A percentile compares a stretch with the other conserved stretches of the same genome.
These are phyloP conservation scores for Ceratina calcarata DNA, from an alignment of 1,140 invertebrate species.

Conservation along the genomic window DNA sequence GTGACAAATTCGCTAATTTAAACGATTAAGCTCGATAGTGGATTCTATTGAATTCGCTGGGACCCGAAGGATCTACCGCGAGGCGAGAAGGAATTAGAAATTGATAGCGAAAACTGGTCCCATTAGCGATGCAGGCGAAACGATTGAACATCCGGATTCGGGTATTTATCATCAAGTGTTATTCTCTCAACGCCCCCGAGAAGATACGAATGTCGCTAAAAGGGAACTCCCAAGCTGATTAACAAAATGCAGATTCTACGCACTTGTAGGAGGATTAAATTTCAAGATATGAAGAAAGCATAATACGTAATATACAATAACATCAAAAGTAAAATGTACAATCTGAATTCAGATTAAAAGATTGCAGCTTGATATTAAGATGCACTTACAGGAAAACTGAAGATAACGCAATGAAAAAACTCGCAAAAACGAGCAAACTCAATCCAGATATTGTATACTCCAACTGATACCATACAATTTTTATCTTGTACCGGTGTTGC, in stretches of 20 bases:
- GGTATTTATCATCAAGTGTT: constrained; percentile 49
- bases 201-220: constrained; percentile 50
- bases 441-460: no score
- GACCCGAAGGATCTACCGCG: neutral
- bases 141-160: constrained; percentile 17
- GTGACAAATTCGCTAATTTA: neutral
- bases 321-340: no score
- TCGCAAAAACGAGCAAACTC: no score
- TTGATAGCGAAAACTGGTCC: constrained; percentile 42
- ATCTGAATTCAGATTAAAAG: no score
- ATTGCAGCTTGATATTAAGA: no score
- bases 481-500: neutral
- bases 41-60: neutral
- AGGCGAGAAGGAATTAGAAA: constrained; percentile 21
- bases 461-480: neutral
- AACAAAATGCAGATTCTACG: neutral
- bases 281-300: no score
- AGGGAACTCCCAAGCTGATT: constrained; percentile 37
- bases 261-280: no score
- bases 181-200: constrained; percentile 10
- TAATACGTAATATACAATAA: no score
- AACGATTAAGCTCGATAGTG: neutral
- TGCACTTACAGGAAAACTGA: no score
- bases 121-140: constrained; percentile 47
- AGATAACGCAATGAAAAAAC: no score